Base-by-base conservation (phyloP, 2,888 invertebrate genomes). In the Aromia moschata region DNA sequence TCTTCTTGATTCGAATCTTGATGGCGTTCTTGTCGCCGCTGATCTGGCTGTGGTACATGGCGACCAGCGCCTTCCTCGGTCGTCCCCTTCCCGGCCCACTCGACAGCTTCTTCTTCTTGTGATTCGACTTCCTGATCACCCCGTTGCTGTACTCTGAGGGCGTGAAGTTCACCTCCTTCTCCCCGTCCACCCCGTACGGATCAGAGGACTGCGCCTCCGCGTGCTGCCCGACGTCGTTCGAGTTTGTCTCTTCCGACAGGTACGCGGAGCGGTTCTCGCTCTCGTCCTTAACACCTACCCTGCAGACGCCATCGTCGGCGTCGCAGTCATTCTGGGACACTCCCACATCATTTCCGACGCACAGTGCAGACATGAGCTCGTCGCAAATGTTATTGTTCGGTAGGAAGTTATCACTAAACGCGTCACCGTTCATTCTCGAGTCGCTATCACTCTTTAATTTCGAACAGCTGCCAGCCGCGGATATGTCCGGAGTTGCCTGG, bases 1-100 rank as follows among this genome's bases (percentile, higher is more conserved):
- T 87, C 80, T 87, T 89, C 77, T 85, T 86, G 70, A 90, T 90
- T 74, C 87, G 85, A 73, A 90, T 85, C 79, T 89, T 89, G 73
- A 89, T 87, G 60, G 86, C 84, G 71, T 88, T 88, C 74, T 86
- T 86, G 73, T 87, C 88, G 68, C 88, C 85, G 57, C 85, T 85
- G 47, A 85, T 84, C 74, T 86, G 85, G 74, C 85, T 85, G 70
- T 86, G 85, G 67, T 86, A 86, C 81, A 85, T 84, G 33, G 84
- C 81, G 37, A 82, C 81, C 38, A 83, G 71, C 7, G 82, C 79
- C 60, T 84, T 83, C 47, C 83, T 73, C n/a, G 82, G 81, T 55
- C 82, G 68, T 30, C 82, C 82, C 60, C 82, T 67, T 7, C 75
- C 75, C 1, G 77, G 72, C 7, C 75, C 74, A 17, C 71, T 74